A percentile compares a stretch with the other conserved stretches of the same genome.
phyloP scores from a whole-genome alignment of 2,113 vertebrate species.

The Pteruthius melanotis region DNA sequence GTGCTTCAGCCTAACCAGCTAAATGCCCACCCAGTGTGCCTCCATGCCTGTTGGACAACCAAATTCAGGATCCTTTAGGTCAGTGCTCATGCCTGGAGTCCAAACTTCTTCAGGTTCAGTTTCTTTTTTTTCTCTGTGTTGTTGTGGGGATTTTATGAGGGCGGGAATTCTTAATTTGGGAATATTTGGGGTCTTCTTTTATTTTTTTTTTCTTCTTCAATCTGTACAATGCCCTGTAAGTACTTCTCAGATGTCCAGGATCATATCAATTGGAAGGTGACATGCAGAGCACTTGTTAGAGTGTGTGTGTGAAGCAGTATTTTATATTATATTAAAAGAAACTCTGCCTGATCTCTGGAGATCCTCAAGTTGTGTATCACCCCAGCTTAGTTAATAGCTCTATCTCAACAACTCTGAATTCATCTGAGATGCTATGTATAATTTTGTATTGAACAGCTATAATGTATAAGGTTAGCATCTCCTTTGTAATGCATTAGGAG shows the following conservation, averaged over 20 bases:
- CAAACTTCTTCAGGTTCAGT: background rate
- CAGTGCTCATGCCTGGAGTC: background rate
- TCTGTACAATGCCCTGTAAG: background rate
- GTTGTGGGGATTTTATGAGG: background rate
- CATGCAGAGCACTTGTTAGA: background rate
- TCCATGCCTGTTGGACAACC: background rate
- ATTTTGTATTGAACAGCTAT: background rate
- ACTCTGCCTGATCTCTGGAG: background rate
- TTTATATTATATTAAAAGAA: background rate
- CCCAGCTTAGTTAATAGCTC: slow-evolving; percentile 39
- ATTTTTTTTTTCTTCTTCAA: background rate
- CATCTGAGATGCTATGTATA: background rate
- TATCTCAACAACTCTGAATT: background rate
- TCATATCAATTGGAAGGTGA: background rate
- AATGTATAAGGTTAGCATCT: background rate
- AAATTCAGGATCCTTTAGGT: background rate
- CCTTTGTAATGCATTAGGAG: slow-evolving; percentile 5
- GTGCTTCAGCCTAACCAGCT: background rate
- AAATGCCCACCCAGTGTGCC: background rate
- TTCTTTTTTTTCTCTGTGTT: background rate
- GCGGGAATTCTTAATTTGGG: background rate
- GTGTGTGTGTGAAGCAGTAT: background rate
- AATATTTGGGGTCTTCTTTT: background rate
- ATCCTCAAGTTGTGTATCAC: background rate
- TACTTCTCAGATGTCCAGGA: background rate